Conservation (phyloP, 2,888 invertebrate species). For the Plagiodera versicolora region DNA sequence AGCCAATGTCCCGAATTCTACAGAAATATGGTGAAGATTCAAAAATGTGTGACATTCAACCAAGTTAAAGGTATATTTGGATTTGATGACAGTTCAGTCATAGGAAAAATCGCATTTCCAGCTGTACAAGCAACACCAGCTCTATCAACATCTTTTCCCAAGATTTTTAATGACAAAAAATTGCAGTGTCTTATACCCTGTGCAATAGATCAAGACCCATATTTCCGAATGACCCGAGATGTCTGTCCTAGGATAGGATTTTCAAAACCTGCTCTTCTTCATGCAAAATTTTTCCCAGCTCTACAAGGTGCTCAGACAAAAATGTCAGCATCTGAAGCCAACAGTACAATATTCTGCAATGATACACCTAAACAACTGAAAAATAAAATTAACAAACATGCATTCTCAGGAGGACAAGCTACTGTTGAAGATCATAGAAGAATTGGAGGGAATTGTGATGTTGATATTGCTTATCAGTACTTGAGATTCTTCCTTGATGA, state of each 20-base stretch:
- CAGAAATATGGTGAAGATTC: constrained; percentile 88
- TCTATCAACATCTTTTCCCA: constrained; percentile 86
- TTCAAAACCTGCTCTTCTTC: constrained; percentile 84
- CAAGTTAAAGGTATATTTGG: constrained; percentile 99
- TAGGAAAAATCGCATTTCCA: constrained; percentile 97
- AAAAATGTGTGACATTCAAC: constrained; percentile 94
- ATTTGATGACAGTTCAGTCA: constrained; percentile 92
- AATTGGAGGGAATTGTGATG: constrained; percentile 91
- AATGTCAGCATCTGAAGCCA: constrained; percentile 96
- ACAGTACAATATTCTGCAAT: constrained; percentile 92
- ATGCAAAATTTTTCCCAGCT: constrained; percentile 68
- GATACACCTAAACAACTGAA: constrained; percentile 95
- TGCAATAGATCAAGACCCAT: constrained; percentile 99
- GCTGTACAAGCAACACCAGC: constrained; percentile 96
- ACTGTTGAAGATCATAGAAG: constrained; percentile 91
- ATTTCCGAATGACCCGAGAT: constrained; percentile 98
- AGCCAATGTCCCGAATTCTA: constrained; percentile 90
- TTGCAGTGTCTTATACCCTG: constrained; percentile 91
- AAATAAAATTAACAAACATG: constrained; percentile 95
- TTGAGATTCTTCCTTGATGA: constrained; percentile 93
- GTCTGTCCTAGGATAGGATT: constrained; percentile 88
- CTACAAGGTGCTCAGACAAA: constrained; percentile 96
- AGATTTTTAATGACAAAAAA: constrained; percentile 80
- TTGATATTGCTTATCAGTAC: constrained; percentile 96
- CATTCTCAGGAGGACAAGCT: constrained; percentile 94